Percentiles rank a stretch among this genome's conserved stretches.
These are phyloP conservation scores for Trichomalopsis sarcophagae DNA, from an alignment of 1,140 invertebrate species.

Conservation along the genomic window DNA sequence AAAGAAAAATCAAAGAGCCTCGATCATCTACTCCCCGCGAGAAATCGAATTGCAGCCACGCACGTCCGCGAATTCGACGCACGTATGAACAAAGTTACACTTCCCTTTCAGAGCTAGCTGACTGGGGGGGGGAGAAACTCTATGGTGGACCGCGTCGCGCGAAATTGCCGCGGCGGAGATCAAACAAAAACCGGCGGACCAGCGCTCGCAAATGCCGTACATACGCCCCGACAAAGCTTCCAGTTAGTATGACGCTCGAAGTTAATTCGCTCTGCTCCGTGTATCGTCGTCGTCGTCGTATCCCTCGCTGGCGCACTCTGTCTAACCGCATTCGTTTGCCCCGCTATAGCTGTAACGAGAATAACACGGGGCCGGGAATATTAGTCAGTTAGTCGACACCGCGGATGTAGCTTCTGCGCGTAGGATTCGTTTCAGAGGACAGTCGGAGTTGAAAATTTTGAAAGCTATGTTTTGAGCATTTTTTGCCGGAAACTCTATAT, in stretches of 20 bases:
- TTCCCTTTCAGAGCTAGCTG: not conserved
- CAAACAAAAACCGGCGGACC: constrained; percentile 14
- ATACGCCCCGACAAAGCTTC: not conserved
- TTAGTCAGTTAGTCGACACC: not conserved
- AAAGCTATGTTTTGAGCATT: too few relatives aligned
- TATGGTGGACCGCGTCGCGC: not conserved
- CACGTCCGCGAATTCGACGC: too few relatives aligned
- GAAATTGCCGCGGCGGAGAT: not conserved
- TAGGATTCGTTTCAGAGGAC: too few relatives aligned
- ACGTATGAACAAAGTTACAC: not conserved
- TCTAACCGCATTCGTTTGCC: not conserved
- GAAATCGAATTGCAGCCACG: not conserved
- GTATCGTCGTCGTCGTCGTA: too few relatives aligned
- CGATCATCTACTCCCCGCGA: not conserved
- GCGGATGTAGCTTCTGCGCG: too few relatives aligned
- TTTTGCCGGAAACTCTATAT: too few relatives aligned
- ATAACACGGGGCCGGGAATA: too few relatives aligned
- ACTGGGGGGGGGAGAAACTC: not conserved
- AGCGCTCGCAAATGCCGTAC: not conserved
- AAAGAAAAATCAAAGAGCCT: not conserved
- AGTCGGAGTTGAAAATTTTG: too few relatives aligned
- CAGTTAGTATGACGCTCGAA: constrained; percentile 25
- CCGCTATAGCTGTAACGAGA: not conserved
- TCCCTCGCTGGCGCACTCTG: not conserved
- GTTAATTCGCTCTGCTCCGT: constrained; percentile 1